Evolutionary conservation across 2,888 invertebrate genomes (phyloP).

Genomic region (Catocala sponsa): DNA sequence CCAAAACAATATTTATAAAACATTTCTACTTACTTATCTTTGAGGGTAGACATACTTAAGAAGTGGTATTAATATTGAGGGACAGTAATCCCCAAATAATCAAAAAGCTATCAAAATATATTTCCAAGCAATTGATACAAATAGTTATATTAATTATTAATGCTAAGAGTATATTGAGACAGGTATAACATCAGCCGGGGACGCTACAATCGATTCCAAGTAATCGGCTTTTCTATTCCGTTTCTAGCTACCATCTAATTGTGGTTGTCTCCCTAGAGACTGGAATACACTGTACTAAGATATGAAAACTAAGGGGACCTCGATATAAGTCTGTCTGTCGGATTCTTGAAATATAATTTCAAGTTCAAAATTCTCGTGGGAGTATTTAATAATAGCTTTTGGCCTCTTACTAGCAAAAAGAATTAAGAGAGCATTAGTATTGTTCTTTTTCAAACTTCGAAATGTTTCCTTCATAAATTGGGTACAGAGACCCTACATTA

Average conservation of each 20-base stretch:
- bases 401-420: too few relatives aligned
- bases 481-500: too few relatives aligned
- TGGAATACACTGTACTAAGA: slow-evolving; percentile 29
- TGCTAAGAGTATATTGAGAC: slow-evolving; percentile 19
- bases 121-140: slow-evolving; percentile 38
- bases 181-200: slow-evolving; percentile 10
- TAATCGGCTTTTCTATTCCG: slow-evolving; percentile 74
- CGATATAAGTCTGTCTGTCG: slow-evolving; percentile 12
- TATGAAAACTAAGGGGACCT: slow-evolving; percentile 23
- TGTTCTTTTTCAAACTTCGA: too few relatives aligned
- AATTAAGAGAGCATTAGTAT: too few relatives aligned
- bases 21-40: too few relatives aligned
- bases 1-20: too few relatives aligned
- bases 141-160: slow-evolving; percentile 48
- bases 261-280: slow-evolving; percentile 55
- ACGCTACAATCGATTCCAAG: slow-evolving; percentile 35
- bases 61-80: too few relatives aligned
- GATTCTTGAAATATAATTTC: slow-evolving; percentile 22
- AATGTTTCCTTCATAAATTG: too few relatives aligned
- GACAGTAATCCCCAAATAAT: slow-evolving; percentile 2
- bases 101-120: slow-evolving; percentile 35
- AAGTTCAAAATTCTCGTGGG: slow-evolving; percentile 16
- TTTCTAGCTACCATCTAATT: slow-evolving; percentile 63
- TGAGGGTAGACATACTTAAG: too few relatives aligned
- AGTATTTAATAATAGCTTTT: too few relatives aligned